A percentile compares a stretch with the other conserved stretches of the same genome.
Conservation (phyloP, 2,888 invertebrate species). For the Glaucopsyche alexis region DNA sequence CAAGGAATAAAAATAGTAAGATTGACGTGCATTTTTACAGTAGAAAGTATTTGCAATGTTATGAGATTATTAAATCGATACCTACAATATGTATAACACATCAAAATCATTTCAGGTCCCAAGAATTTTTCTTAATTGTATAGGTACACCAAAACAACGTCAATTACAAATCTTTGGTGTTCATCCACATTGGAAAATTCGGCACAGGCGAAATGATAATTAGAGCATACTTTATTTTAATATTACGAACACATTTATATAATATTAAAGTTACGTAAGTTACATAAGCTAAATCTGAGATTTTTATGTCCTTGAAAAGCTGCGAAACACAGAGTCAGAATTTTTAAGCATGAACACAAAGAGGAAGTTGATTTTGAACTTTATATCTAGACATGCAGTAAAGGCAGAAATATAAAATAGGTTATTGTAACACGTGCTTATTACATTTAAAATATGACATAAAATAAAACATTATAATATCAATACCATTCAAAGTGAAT, state of each 20-base stretch:
- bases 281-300: conserved; percentile 74
- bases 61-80: conserved; percentile 78
- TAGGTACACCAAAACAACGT: conserved; percentile 69
- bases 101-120: conserved; percentile 78
- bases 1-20: conserved; percentile 64
- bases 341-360: conserved; percentile 4
- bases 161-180: conserved; percentile 79
- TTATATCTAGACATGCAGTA: not conserved
- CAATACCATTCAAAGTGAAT: conserved; percentile 38
- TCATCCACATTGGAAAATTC: conserved; percentile 73
- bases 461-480: conserved; percentile 2
- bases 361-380: not conserved
- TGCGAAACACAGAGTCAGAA: conserved; percentile 71
- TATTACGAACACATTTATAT: conserved; percentile 74
- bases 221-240: conserved; percentile 57
- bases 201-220: conserved; percentile 63
- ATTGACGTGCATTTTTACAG: conserved; percentile 49
- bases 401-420: conserved; percentile 33
- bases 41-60: conserved; percentile 60
- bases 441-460: not conserved
- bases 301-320: conserved; percentile 74
- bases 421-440: not conserved
- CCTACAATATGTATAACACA: conserved; percentile 72
- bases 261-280: conserved; percentile 60
- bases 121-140: conserved; percentile 76